A percentile compares a stretch with the other conserved stretches of the same genome.
These are phyloP conservation scores for Allygus modestus DNA, from an alignment of 2,888 invertebrate species.

Conservation along the genomic window DNA sequence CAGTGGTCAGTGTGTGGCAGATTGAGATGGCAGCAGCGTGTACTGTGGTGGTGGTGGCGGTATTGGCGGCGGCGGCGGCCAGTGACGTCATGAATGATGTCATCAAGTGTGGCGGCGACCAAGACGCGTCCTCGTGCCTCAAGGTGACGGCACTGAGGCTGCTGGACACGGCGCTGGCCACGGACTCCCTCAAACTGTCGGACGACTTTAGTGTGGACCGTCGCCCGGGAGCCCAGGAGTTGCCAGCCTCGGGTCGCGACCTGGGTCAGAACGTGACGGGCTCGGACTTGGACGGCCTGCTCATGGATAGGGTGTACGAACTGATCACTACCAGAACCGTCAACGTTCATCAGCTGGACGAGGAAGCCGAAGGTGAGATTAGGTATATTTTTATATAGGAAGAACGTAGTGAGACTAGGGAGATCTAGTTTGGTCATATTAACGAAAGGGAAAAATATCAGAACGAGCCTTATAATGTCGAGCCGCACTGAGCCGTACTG, in stretches of 20 bases:
- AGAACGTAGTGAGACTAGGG: no score
- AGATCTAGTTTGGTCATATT: no score
- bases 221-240: neutral
- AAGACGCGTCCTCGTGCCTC: conserved; percentile 29
- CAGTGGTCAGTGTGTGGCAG: neutral
- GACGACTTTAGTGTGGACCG: conserved; percentile 26
- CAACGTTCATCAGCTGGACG: neutral
- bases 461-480: no score
- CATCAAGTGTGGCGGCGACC: conserved; percentile 34
- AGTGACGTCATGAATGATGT: conserved; percentile 21
- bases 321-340: conserved; percentile 8
- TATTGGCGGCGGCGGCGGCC: conserved; percentile 10
- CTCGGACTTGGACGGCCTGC: conserved; percentile 20
- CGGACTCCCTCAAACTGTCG: conserved; percentile 22
- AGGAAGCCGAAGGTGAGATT: neutral
- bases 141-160: conserved; percentile 27
- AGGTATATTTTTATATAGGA: neutral
- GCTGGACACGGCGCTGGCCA: conserved; percentile 32
- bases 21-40: conserved; percentile 10
- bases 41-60: conserved; percentile 15
- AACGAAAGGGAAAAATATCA: no score
- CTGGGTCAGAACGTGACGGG: neutral
- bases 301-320: neutral
- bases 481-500: no score
- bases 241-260: neutral